Percentiles rank a stretch among this genome's conserved stretches.
Evolutionary conservation across 2,888 invertebrate genomes (phyloP).

Genomic region (Ormyrus thymus): DNA sequence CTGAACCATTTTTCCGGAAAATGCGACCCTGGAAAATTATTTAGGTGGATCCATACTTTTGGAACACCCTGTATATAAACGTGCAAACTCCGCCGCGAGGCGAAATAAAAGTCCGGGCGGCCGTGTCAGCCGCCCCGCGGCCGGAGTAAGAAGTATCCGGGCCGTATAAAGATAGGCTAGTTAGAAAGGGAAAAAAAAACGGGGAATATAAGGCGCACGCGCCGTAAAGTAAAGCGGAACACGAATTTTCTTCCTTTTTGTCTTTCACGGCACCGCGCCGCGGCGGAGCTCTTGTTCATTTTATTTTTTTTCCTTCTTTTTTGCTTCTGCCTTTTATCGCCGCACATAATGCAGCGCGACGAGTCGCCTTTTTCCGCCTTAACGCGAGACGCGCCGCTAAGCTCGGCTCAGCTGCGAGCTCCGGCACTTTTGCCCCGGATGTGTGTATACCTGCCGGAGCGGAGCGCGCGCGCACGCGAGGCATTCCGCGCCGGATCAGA

Average conservation of each 20-base stretch:
- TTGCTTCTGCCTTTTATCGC: too few relatives aligned
- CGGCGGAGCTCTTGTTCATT: background rate
- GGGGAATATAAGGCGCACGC: background rate
- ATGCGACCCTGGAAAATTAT: too few relatives aligned
- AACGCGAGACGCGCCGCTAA: background rate
- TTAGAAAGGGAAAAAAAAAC: background rate
- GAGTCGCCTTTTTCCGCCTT: conserved; percentile 53
- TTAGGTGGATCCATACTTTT: too few relatives aligned
- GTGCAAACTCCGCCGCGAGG: background rate
- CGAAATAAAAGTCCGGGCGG: conserved; percentile 25
- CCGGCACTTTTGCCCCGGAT: background rate
- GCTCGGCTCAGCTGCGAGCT: background rate
- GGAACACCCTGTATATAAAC: too few relatives aligned
- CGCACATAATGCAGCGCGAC: conserved; percentile 2
- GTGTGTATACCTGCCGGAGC: too few relatives aligned
- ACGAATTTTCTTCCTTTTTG: conserved; percentile 43
- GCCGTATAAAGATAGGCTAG: conserved; percentile 30
- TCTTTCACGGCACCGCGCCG: conserved; percentile 53
- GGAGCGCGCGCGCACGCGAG: too few relatives aligned
- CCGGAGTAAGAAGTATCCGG: conserved; percentile 35
- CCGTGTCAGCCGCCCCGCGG: background rate
- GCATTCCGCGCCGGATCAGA: too few relatives aligned
- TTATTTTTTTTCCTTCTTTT: too few relatives aligned
- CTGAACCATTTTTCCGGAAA: too few relatives aligned
- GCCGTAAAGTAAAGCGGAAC: conserved; percentile 49